A percentile compares a stretch with the other conserved stretches of the same genome.
These are phyloP conservation scores for Knipowitschia caucasica DNA, from an alignment of 2,797 vertebrate genomes.

Conservation along the genomic window DNA sequence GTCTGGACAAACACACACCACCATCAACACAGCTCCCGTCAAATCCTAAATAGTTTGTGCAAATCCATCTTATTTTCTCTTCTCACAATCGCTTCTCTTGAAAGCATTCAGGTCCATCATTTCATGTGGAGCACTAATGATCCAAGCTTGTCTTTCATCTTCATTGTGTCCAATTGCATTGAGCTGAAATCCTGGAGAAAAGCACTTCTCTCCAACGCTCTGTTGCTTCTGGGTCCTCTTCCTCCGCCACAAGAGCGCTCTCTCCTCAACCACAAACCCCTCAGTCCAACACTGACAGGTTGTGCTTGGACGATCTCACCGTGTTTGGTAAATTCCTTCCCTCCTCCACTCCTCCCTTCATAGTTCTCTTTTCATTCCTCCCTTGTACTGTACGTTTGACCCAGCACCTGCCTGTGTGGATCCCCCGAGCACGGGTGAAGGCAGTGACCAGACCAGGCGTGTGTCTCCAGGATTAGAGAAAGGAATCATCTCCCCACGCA, in stretches of 20 bases:
- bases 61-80: slow-evolving; percentile 40
- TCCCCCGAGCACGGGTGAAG: slow-evolving; percentile 52
- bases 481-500: slow-evolving; percentile 64
- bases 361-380: slow-evolving; percentile 54
- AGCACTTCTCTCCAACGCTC: slow-evolving; percentile 26
- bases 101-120: slow-evolving; percentile 41
- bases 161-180: slow-evolving; percentile 22
- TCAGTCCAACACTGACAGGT: slow-evolving; percentile 18
- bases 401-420: slow-evolving; percentile 62
- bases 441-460: slow-evolving; percentile 64
- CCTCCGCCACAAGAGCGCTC: slow-evolving; percentile 22
- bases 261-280: slow-evolving; percentile 23
- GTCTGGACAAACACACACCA: slow-evolving; percentile 30
- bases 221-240: slow-evolving; percentile 48
- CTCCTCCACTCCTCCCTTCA: slow-evolving; percentile 55
- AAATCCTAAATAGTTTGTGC: slow-evolving; percentile 27
- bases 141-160: slow-evolving; percentile 42
- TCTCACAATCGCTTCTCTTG: slow-evolving; percentile 45
- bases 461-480: slow-evolving; percentile 76
- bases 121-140: slow-evolving; percentile 46
- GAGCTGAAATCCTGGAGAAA: not conserved
- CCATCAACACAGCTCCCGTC: slow-evolving; percentile 17
- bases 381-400: slow-evolving; percentile 29
- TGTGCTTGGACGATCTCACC: slow-evolving; percentile 41
- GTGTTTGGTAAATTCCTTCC: slow-evolving; percentile 31